Base-by-base conservation (phyloP, 2,888 invertebrate genomes). In the Griposia aprilina region DNA sequence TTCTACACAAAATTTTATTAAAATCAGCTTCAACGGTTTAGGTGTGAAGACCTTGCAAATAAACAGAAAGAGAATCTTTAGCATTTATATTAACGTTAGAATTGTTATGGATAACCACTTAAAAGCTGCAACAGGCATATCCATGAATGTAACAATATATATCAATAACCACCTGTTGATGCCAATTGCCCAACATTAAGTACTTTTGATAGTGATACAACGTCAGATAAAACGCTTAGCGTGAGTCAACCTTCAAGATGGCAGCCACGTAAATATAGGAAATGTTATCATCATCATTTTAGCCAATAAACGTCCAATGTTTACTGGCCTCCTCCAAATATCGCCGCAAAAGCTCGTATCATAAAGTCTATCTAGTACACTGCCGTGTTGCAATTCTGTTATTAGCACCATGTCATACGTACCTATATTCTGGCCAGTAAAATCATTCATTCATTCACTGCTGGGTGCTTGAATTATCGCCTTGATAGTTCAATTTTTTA, bases 121-220 rank as follows among this genome's bases (percentile, higher is more conserved):
- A n/a, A 45, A 30, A 17, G 2, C n/a, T 30, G 45, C 41, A 73
- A 66, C 57, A 66, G 65, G 57, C 30, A 59, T 6, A 63, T 81
- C 60, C 23, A 48, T 8, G 48, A 30, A 30, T n/a, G 3, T 62
- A 48, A 55, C 15, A 74, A 78, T 63, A 75, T 67, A 11, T 77
- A 76, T 76, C 82, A 67, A 80, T 57, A 63, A 57, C 26, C 48
- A 62, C 60, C 30, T 57, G 80, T 80, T 83, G 67, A 62, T 30
- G 23, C 30, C 30, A 41, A 76, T 67, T 77, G 48, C 26, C 15
- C 30, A 23, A 67, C 48, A 60, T 62, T 55, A 23, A 26, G 66
- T 60, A 41, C 55, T 81, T 62, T 10, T 48, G 48, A 62, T 52
- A 8, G n/a, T 17, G n/a, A 59, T 15, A 66, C 30, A 50, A 57